Percentiles rank a stretch among this genome's conserved stretches.
Conservation (phyloP, 2,797 vertebrate species). For the Anguilla anguilla region DNA sequence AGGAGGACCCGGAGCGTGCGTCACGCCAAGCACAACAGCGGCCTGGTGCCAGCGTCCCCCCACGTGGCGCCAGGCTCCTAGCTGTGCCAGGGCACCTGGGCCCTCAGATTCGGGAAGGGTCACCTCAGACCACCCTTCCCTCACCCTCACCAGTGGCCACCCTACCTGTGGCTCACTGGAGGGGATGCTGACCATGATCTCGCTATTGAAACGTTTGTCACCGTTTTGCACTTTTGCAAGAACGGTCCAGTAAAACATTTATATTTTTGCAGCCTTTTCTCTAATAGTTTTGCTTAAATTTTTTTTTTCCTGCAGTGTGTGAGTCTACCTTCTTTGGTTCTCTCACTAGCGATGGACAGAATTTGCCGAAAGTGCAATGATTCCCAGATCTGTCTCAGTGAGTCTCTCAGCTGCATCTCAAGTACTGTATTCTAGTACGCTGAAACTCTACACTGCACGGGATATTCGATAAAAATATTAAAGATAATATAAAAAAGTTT, state of each 20-base stretch:
- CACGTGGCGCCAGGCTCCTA: not conserved
- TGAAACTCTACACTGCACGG: too few species aligned
- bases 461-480: not conserved
- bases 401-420: too few species aligned
- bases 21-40: slow-evolving; percentile 69
- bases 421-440: too few species aligned
- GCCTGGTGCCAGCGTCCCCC: slow-evolving; percentile 60
- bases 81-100: not conserved
- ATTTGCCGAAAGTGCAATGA: not conserved
- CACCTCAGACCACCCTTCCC: not conserved
- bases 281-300: too few species aligned
- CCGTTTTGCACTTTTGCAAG: too few species aligned
- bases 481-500: too few species aligned
- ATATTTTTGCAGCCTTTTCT: too few species aligned
- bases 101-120: not conserved
- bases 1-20: slow-evolving; percentile 59
- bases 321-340: too few species aligned
- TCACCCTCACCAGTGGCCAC: not conserved
- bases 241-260: too few species aligned
- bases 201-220: too few species aligned
- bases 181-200: too few species aligned
- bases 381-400: not conserved
- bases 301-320: too few species aligned
- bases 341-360: not conserved
- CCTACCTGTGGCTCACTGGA: not conserved